A percentile compares a stretch with the other conserved stretches of the same genome.
Evolutionary conservation across 2,888 invertebrate genomes (phyloP).

Genomic region (Augochlorella aurata): DNA sequence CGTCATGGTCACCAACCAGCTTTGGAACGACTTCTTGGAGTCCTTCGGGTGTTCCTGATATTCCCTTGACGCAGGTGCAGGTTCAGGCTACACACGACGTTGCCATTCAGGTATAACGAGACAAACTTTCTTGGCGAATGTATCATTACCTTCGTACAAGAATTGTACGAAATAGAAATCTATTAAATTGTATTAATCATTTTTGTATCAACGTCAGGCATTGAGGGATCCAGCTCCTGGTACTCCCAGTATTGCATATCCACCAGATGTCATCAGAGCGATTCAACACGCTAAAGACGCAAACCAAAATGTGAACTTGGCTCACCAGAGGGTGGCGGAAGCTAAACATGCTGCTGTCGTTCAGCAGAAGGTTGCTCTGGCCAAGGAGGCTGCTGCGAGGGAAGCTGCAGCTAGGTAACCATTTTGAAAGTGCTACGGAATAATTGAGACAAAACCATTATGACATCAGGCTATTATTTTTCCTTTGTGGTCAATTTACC

Average conservation of each 20-base stretch:
- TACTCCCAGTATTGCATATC: slow-evolving; percentile 81
- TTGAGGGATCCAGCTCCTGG: slow-evolving; percentile 72
- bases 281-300: slow-evolving; percentile 90
- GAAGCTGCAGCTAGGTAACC: slow-evolving; percentile 77
- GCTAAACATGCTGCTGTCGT: slow-evolving; percentile 88
- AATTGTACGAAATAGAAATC: no score
- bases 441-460: not conserved
- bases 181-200: no score
- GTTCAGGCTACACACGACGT: slow-evolving; percentile 78
- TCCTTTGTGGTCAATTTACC: no score
- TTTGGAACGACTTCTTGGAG: slow-evolving; percentile 72
- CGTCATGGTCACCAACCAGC: slow-evolving; percentile 63
- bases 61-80: slow-evolving; percentile 77
- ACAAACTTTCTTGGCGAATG: not conserved
- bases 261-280: slow-evolving; percentile 88
- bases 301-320: slow-evolving; percentile 87
- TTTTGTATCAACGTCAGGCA: slow-evolving; percentile 63
- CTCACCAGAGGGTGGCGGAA: slow-evolving; percentile 88
- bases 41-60: slow-evolving; percentile 66
- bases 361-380: slow-evolving; percentile 88
- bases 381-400: slow-evolving; percentile 88
- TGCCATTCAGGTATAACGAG: slow-evolving; percentile 75
- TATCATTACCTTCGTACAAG: not conserved
- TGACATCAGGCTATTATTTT: no score
- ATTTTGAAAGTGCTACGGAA: no score